A percentile compares a stretch with the other conserved stretches of the same genome.
Evolutionary conservation across 2,113 vertebrate genomes (phyloP).

Genomic region (Amphiprion ocellaris): DNA sequence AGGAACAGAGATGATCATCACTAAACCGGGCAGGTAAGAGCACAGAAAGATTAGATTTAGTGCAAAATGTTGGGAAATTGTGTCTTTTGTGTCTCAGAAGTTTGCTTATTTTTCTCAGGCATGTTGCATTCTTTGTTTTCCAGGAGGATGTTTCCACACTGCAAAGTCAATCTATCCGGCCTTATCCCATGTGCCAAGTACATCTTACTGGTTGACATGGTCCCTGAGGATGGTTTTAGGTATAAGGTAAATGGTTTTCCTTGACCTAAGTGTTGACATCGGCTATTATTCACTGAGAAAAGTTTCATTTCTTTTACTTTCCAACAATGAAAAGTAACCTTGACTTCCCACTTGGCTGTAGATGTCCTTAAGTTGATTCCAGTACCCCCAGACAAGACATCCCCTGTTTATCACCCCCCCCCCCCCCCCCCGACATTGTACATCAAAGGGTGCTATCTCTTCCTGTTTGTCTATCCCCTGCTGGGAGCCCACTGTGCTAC

Average conservation of each 20-base stretch:
- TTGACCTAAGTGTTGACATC: neutral
- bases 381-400: constrained; percentile 43
- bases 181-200: constrained; percentile 92
- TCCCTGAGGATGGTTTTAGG: constrained; percentile 90
- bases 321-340: neutral
- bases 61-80: neutral
- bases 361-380: constrained; percentile 19
- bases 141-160: constrained; percentile 96
- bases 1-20: constrained; percentile 96
- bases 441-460: constrained; percentile 86
- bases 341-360: constrained; percentile 5
- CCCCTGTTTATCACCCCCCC: constrained; percentile 55
- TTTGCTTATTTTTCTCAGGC: neutral
- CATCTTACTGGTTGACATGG: constrained; percentile 92
- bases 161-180: constrained; percentile 90
- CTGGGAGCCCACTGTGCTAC: constrained; percentile 74
- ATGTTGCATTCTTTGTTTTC: constrained; percentile 15
- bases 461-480: constrained; percentile 87
- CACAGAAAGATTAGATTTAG: neutral
- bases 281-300: neutral
- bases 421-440: constrained; percentile 59
- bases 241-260: constrained; percentile 86
- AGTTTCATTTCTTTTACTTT: neutral
- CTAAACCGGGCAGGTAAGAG: constrained; percentile 91
- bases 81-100: neutral